Conservation (phyloP, 2,113 vertebrate genomes). For the Anser brachyrhynchus region DNA sequence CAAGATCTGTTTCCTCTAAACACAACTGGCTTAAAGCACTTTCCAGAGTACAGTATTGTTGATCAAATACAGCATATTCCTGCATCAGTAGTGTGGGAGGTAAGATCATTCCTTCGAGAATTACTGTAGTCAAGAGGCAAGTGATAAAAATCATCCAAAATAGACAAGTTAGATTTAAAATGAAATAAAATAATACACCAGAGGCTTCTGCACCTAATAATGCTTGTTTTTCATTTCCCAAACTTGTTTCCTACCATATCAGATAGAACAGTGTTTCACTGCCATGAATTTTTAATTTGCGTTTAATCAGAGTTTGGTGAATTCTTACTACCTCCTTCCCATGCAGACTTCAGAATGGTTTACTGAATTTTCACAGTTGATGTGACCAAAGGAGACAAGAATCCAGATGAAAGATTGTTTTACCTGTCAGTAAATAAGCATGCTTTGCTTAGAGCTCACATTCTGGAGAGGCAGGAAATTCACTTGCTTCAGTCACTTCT, state of each 20-base stretch:
- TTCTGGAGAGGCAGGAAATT: neutral
- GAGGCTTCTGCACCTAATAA: conserved; percentile 16
- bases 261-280: neutral
- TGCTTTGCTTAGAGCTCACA: neutral
- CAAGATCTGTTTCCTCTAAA: conserved; percentile 54
- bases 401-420: neutral
- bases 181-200: conserved; percentile 3
- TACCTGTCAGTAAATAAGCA: neutral
- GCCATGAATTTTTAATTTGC: conserved; percentile 39
- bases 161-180: conserved; percentile 54
- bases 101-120: conserved; percentile 53
- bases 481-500: neutral
- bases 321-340: neutral
- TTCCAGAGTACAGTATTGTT: conserved; percentile 45
- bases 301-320: neutral
- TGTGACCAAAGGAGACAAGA: neutral
- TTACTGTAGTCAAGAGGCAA: conserved; percentile 42
- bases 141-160: conserved; percentile 56
- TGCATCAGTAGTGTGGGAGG: conserved; percentile 37
- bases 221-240: conserved; percentile 1
- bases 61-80: conserved; percentile 48
- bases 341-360: neutral
- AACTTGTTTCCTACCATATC: conserved; percentile 3
- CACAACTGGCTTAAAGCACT: conserved; percentile 28
- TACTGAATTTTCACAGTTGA: neutral